Conservation (phyloP, 2,888 invertebrate species). For the Ophioninae sp. region DNA sequence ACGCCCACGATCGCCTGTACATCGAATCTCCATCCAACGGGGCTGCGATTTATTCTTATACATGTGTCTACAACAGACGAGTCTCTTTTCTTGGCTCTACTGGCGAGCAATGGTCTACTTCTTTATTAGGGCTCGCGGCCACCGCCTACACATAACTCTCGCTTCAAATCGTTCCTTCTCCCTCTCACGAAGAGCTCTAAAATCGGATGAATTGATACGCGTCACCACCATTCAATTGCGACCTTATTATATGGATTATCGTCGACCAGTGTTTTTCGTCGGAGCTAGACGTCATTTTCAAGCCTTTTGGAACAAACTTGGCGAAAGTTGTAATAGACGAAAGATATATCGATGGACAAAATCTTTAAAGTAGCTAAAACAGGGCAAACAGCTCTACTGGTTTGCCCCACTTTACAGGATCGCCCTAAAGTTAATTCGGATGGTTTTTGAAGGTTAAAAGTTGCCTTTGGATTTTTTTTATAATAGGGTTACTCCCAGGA, state of each 20-base stretch:
- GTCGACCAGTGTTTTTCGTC: not conserved
- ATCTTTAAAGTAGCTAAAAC: not conserved
- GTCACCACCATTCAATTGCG: not conserved
- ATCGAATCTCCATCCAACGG: conserved; percentile 15
- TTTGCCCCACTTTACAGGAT: too few relatives aligned
- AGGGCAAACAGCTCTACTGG: too few relatives aligned
- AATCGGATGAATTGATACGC: conserved; percentile 1
- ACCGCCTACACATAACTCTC: conserved; percentile 55
- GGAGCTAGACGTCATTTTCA: not conserved
- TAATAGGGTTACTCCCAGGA: too few relatives aligned
- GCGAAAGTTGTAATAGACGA: not conserved
- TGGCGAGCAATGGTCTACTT: conserved; percentile 50
- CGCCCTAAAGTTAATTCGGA: too few relatives aligned
- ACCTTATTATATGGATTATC: not conserved
- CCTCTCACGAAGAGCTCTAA: conserved; percentile 1
- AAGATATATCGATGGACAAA: not conserved
- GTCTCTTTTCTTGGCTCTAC: conserved; percentile 17
- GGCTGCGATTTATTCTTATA: not conserved
- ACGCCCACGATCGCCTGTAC: conserved; percentile 29
- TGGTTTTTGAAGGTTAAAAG: too few relatives aligned
- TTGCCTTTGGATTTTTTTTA: too few relatives aligned
- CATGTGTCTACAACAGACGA: not conserved
- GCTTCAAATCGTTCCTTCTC: conserved; percentile 26
- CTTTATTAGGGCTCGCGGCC: conserved; percentile 50
- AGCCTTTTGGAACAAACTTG: not conserved